Conservation (phyloP, 2,888 invertebrate genomes). For the Megastigmus dorsalis region DNA sequence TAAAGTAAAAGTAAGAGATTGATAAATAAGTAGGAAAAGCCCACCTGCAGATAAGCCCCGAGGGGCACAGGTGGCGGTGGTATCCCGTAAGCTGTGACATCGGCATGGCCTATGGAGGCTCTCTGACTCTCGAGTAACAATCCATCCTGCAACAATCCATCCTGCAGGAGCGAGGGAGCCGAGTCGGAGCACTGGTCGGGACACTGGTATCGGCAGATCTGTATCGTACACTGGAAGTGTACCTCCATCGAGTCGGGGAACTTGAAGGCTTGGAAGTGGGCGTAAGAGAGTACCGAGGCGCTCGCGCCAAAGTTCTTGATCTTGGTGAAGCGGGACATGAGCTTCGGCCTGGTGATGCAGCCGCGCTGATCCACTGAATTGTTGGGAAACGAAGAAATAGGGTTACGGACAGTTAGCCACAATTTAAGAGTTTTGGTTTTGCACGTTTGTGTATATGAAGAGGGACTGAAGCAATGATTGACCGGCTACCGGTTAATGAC, state of each 20-base stretch:
- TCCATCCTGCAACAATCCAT: no score
- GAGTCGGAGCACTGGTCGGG: conserved; percentile 92
- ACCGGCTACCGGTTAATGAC: no score
- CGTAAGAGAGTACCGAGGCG: conserved; percentile 92
- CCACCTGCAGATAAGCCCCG: conserved; percentile 79
- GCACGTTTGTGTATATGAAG: no score
- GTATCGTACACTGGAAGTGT: conserved; percentile 96
- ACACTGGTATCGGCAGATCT: conserved; percentile 94
- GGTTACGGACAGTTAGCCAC: no score
- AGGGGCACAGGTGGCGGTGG: conserved; percentile 81
- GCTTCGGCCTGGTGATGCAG: conserved; percentile 92
- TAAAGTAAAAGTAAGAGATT: no score
- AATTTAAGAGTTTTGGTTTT: no score
- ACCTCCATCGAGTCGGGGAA: conserved; percentile 98
- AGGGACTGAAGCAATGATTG: no score
- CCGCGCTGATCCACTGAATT: conserved; percentile 89
- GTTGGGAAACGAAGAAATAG: no score
- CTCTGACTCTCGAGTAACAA: conserved; percentile 77
- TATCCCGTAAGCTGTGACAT: conserved; percentile 81
- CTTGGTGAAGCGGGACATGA: conserved; percentile 95
- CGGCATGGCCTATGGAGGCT: conserved; percentile 65
- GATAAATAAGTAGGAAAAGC: background rate
- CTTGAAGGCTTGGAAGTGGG: conserved; percentile 96
- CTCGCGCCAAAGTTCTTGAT: conserved; percentile 96
- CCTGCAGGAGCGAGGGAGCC: conserved; percentile 69